Base-by-base conservation (phyloP, 2,113 vertebrate genomes). In the Sprattus sprattus region DNA sequence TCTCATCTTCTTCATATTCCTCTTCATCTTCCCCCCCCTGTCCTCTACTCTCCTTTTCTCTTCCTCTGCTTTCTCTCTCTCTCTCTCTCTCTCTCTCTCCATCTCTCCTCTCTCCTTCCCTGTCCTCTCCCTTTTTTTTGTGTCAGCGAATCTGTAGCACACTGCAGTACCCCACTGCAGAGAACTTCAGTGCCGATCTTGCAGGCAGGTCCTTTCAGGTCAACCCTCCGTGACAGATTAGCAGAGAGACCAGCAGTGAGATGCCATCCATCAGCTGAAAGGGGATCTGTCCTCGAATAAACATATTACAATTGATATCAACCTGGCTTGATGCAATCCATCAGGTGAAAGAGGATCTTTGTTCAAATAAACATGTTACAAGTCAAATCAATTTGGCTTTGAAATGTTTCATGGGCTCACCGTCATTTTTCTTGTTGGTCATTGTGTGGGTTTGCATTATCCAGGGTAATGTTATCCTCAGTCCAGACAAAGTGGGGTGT, bases 151-250 rank as follows among this genome's bases (percentile, higher is more conserved):
- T 71, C 16, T 18, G 15, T 16, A 54, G 52, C 52, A 13, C 0
- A 1, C 64, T 32, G 64, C 64, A 71, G 3, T 71, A 71, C 32
- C 25, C n/a, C 25, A 71, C 64, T 32, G 64, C 64, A 71, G 64
- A 16, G 64, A 28, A 13, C 25, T 71, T 71, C n/a, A 32, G 9
- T 13, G 7, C 8, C 10, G 8, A 13, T 13, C 10, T 71, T 71
- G n/a, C 64, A 71, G 64, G 25, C n/a, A 32, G 64, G 64, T 71
- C n/a, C 8, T 71, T 71, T 71, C 64, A 71, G 64, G 64, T 71
- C 64, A 71, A 8, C 64, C 28, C 64, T 9, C n/a, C 8, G 39
- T 39, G 39, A 39, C 39, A 39, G 39, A 39, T 1, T 39, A 39
- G 2, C 39, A 39, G 39, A 39, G 39, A 39, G 39, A 39, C 39